Conservation (phyloP, 1,140 invertebrate genomes). For the Leptoteleia sp. region DNA sequence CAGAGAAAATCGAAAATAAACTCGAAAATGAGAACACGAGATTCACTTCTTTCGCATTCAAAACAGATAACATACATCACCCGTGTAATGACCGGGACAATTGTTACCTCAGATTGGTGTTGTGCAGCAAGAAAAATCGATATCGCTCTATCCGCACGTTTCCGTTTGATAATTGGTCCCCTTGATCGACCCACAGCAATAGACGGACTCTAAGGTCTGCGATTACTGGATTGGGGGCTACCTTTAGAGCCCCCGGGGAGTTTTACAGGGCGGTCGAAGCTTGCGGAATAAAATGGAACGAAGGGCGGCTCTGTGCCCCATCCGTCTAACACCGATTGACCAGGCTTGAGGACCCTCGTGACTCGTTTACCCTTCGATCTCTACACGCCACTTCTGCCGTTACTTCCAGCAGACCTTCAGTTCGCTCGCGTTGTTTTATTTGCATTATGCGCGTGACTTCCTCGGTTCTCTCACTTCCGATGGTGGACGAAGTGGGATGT, state of each 20-base stretch:
- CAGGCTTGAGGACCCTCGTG: slow-evolving; percentile 47
- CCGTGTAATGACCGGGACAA: too few species aligned
- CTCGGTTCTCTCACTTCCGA: slow-evolving; percentile 21
- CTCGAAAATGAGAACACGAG: too few species aligned
- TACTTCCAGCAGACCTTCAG: slow-evolving; percentile 30
- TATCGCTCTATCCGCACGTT: slow-evolving; percentile 3
- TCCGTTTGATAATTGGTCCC: slow-evolving; percentile 40
- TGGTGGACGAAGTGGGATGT: slow-evolving; percentile 1
- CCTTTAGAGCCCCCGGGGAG: slow-evolving; percentile 27
- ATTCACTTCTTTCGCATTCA: too few species aligned
- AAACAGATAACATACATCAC: too few species aligned
- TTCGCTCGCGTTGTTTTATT: slow-evolving; percentile 43
- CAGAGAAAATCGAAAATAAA: too few species aligned
- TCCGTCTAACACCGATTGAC: slow-evolving; percentile 56
- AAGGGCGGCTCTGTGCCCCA: slow-evolving; percentile 58
- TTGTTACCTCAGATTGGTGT: too few species aligned
- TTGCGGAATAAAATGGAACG: slow-evolving; percentile 67
- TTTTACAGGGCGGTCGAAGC: slow-evolving; percentile 59
- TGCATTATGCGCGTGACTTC: slow-evolving; percentile 37
- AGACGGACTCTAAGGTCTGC: slow-evolving; percentile 17
- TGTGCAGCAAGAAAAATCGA: neutral
- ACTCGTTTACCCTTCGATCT: slow-evolving; percentile 39
- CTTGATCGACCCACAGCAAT: slow-evolving; percentile 39
- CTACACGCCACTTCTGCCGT: slow-evolving; percentile 23
- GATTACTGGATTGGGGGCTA: slow-evolving; percentile 49